Evolutionary conservation across 2,888 invertebrate species (phyloP).

Genomic region (Dryobotodes eremita): DNA sequence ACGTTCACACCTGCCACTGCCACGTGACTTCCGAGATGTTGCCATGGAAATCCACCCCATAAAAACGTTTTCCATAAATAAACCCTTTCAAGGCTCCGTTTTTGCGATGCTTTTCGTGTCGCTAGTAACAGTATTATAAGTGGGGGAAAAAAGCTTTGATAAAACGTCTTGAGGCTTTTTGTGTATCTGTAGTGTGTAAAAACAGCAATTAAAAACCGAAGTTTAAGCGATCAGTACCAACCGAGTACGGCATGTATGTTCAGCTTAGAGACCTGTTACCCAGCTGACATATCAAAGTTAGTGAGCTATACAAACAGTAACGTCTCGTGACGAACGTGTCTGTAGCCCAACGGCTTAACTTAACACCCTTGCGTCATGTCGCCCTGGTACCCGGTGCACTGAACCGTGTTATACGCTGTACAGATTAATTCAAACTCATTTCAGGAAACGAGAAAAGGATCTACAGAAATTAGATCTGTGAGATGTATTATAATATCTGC

Average conservation of each 20-base stretch:
- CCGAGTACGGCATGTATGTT: slow-evolving; percentile 8
- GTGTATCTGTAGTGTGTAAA: slow-evolving; percentile 3
- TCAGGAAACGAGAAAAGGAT: slow-evolving; percentile 53
- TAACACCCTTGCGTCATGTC: slow-evolving; percentile 62
- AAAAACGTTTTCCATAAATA: slow-evolving; percentile 58
- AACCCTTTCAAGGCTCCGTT: slow-evolving; percentile 36
- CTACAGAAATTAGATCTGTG: slow-evolving; percentile 37
- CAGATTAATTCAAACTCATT: slow-evolving; percentile 62
- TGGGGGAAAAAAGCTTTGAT: slow-evolving; percentile 4
- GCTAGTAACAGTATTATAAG: slow-evolving; percentile 31
- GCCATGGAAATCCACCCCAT: slow-evolving; percentile 39
- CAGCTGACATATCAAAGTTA: slow-evolving; percentile 40
- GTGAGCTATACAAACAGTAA: slow-evolving; percentile 34
- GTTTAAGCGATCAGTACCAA: slow-evolving; percentile 10
- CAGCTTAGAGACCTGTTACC: slow-evolving; percentile 16
- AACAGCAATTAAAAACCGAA: not conserved
- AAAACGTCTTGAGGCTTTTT: not conserved
- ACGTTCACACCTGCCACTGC: slow-evolving; percentile 56
- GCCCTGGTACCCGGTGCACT: slow-evolving; percentile 67
- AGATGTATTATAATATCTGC: slow-evolving; percentile 34
- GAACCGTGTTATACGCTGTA: slow-evolving; percentile 66
- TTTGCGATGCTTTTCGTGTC: slow-evolving; percentile 41
- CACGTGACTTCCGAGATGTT: slow-evolving; percentile 53
- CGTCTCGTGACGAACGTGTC: slow-evolving; percentile 49
- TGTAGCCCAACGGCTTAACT: slow-evolving; percentile 60